These are phyloP conservation scores for Drosophila bocqueti DNA, from an alignment of 1,140 invertebrate species.

Conservation along the genomic window DNA sequence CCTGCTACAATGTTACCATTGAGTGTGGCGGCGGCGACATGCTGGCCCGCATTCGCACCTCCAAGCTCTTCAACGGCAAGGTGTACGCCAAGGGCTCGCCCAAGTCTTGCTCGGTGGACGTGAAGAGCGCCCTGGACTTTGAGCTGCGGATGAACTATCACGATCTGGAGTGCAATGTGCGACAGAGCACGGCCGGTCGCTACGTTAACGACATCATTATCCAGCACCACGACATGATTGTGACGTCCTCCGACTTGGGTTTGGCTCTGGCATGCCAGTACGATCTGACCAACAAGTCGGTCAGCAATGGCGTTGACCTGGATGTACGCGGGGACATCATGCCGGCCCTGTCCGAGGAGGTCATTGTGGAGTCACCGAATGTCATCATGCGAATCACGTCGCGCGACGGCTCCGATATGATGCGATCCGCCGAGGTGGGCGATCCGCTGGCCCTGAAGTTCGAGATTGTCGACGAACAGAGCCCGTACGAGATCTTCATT, in stretches of 20 bases:
- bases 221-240: conserved; percentile 97
- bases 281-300: conserved; percentile 96
- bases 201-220: conserved; percentile 96
- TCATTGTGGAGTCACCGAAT: conserved; percentile 96
- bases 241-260: conserved; percentile 96
- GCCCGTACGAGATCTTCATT: conserved; percentile 97
- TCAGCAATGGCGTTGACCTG: conserved; percentile 95
- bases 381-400: conserved; percentile 97
- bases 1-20: conserved; percentile 97
- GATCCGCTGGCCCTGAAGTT: conserved; percentile 95
- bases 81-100: conserved; percentile 97
- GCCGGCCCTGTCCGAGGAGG: conserved; percentile 92
- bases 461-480: conserved; percentile 95
- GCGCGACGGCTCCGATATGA: conserved; percentile 89
- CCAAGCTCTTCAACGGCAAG: conserved; percentile 96
- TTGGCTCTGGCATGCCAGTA: conserved; percentile 97
- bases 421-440: conserved; percentile 93
- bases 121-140: conserved; percentile 93
- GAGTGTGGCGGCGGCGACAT: conserved; percentile 96
- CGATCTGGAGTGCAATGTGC: conserved; percentile 95
- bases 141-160: conserved; percentile 96
- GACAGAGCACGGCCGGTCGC: conserved; percentile 92
- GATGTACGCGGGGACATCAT: conserved; percentile 94
- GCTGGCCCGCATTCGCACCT: conserved; percentile 96
- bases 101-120: conserved; percentile 95